Conservation (phyloP, 2,113 vertebrate species). For the Aix galericulata region DNA sequence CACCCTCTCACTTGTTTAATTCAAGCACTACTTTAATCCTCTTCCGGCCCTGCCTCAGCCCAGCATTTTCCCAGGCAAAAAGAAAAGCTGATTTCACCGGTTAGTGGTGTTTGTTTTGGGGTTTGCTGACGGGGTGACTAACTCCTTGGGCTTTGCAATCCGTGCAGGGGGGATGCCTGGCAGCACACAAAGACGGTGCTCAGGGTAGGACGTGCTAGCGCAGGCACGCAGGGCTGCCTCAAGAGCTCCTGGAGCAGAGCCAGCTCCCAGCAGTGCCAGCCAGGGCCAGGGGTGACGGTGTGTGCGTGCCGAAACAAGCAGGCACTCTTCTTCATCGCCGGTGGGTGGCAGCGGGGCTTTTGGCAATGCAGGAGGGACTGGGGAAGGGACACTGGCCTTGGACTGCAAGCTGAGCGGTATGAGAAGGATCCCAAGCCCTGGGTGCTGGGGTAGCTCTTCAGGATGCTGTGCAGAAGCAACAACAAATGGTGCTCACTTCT, state of each 20-base stretch:
- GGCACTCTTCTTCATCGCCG: accelerated
- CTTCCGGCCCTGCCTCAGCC: neutral
- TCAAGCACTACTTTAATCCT: neutral
- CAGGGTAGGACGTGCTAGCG: neutral
- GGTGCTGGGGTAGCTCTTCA: neutral
- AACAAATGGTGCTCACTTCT: neutral
- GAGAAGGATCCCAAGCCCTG: neutral
- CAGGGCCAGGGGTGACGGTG: neutral
- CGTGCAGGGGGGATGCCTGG: neutral
- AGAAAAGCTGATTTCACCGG: neutral
- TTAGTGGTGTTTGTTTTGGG: neutral
- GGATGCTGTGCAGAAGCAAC: neutral
- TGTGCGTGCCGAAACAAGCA: neutral
- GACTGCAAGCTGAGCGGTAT: neutral
- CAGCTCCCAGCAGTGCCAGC: neutral
- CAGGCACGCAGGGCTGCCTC: neutral
- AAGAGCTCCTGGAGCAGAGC: neutral
- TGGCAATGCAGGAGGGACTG: neutral
- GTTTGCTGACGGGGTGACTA: neutral
- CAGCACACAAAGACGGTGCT: neutral
- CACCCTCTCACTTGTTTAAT: neutral
- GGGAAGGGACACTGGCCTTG: accelerated
- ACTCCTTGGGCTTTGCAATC: neutral
- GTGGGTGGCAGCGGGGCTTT: neutral
- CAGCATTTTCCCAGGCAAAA: neutral